Evolutionary conservation across 2,888 invertebrate species (phyloP), one percentile per base, ranked within the genome.

Genomic region (Apodemia zela): DNA sequence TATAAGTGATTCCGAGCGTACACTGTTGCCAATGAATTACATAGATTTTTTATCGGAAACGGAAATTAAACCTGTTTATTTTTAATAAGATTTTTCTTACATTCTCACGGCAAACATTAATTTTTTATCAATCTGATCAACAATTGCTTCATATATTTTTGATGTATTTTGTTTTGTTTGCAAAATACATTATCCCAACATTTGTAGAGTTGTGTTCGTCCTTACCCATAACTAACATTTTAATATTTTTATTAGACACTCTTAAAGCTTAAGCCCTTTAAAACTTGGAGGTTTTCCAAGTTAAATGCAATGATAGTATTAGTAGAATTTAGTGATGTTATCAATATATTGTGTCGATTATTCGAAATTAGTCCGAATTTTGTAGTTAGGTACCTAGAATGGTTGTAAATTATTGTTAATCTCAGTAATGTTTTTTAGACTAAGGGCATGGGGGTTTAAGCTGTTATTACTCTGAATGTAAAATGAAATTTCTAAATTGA

Each of bases 1-100:
- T 78, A 82, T 77, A 77, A 79, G 78, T 80, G 71, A 78, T 80
- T 80, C 74, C 65, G 73, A 74, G 79, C 82, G 82, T 81, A 15
- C 17, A 49, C 18, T 49, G 49, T 54, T 54, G 54, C 25, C 54
- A 54, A 21, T 54, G 49, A 17, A 25, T 25, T 21, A 25, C 54
- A 42, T 42, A 42, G 42, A 6, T 45, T 45, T 45, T 45, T 45
- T 45, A 45, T 45, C 45, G 45, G 45, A 45, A 45, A 45, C 45
- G 17, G 47, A 47, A 47, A 47, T 47, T n/a, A 45, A 45, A 45
- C n/a, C n/a, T 45, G 45, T n/a, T 17, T 45, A 42, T 42, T 42
- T 15, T 45, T 45, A 45, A 45, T 45, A 45, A 42, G 15, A 5
- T n/a, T n/a, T n/a, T n/a, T 45, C 15, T 45, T 15, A 42, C 42